Base-by-base conservation (phyloP, 2,888 invertebrate species). In the Tryphoninae sp. region DNA sequence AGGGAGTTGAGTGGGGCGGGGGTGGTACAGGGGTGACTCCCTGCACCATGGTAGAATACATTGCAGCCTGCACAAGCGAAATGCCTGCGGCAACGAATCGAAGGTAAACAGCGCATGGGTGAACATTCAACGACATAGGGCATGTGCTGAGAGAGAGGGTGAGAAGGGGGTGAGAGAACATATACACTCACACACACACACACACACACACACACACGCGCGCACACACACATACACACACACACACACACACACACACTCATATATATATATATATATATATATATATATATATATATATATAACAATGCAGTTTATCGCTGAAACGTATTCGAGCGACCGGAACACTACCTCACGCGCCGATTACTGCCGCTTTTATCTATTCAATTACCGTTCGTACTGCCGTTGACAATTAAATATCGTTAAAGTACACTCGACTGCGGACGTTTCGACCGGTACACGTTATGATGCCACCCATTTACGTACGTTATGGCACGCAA, bases 331-430 rank as follows among this genome's bases (percentile, higher is more conserved):
- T 69, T 61, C 79, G 77, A 74, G 74, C 55, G 42, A 64, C 73
- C 73, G 76, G 82, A 82, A 80, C 73, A 82, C 79, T 68, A 61
- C 77, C 73, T 45, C 82, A 62, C 40, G 40, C 64, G 76, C 71
- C 79, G 78, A 82, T 83, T 85, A 85, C 79, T 81, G 78, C 81
- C 81, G 85, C 85, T 86, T 86, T 86, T 86, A 87, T 86, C 84
- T 84, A 86, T 86, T 86, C 84, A 84, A 85, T 86, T 86, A 86
- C 79, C 77, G 67, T 61, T 77, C 73, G 80, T 81, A 80, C 83
- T 75, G 83, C 76, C 75, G 67, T 79, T 81, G 83, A 83, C 86
- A 86, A 86, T 87, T 86, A 87, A 86, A 85, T 85, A 82, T 85
- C 83, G 82, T 81, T 86, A 75, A 87, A 85, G 75, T 80, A 83